Percentiles rank a stretch among this genome's conserved stretches.
Evolutionary conservation across 2,113 vertebrate species (phyloP).

Genomic region (Callipepla squamata): DNA sequence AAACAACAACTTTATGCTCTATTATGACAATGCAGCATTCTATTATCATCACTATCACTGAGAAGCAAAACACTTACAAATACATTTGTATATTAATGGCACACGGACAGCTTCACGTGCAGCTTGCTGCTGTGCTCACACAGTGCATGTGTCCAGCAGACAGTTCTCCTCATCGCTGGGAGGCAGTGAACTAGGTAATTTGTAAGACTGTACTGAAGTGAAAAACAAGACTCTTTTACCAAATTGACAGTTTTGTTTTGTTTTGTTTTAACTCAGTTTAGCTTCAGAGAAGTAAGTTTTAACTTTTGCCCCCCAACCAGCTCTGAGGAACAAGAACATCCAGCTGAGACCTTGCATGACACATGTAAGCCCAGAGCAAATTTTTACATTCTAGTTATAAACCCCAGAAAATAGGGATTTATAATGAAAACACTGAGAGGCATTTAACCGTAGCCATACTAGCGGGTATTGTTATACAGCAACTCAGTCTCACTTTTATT

Average conservation of each 20-base stretch:
- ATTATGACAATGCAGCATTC: not conserved
- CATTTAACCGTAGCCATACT: not conserved
- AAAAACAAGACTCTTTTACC: not conserved
- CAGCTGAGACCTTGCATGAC: not conserved
- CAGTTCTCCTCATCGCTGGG: not conserved
- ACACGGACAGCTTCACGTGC: not conserved
- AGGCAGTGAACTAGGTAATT: not conserved
- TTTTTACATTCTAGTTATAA: not conserved
- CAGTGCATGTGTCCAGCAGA: not conserved
- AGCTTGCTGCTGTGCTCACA: not conserved
- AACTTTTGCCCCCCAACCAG: not conserved
- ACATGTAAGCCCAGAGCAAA: slow-evolving; percentile 22
- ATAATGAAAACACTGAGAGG: slow-evolving; percentile 22
- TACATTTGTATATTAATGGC: not conserved
- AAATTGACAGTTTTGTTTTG: not conserved
- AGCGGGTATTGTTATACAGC: not conserved
- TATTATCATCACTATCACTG: not conserved
- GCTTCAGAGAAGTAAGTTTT: not conserved
- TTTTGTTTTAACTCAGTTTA: not conserved
- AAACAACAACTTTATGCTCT: not conserved
- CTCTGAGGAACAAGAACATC: not conserved
- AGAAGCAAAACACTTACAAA: not conserved
- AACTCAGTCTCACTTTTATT: slow-evolving; percentile 28
- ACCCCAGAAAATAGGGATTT: slow-evolving; percentile 37
- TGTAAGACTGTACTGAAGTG: not conserved